Conservation (phyloP, 2,888 invertebrate species). For the Cataglyphis altisquamis region DNA sequence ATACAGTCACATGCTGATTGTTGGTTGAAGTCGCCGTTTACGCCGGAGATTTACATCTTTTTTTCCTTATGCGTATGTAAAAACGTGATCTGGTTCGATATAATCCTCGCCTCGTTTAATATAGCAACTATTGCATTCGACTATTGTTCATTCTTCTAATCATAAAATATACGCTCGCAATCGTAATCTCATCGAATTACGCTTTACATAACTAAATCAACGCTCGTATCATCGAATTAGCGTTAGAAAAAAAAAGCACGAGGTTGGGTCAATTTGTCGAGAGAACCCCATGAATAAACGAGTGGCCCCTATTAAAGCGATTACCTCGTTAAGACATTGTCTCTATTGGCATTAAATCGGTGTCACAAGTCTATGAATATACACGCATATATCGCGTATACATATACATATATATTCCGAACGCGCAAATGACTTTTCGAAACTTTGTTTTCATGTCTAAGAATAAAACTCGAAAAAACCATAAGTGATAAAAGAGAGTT, state of each 20-base stretch:
- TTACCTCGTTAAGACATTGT: constrained; percentile 83
- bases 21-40: constrained; percentile 77
- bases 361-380: constrained; percentile 69
- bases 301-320: constrained; percentile 80
- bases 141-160: not conserved
- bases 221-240: constrained; percentile 49
- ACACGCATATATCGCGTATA: not conserved
- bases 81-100: constrained; percentile 59
- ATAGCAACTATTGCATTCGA: constrained; percentile 46
- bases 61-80: not conserved
- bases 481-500: not conserved
- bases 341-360: constrained; percentile 79
- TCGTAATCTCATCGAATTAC: constrained; percentile 40
- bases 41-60: constrained; percentile 72
- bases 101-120: constrained; percentile 43
- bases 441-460: constrained; percentile 16
- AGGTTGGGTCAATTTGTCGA: constrained; percentile 62
- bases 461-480: not conserved
- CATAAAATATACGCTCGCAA: not conserved
- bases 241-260: constrained; percentile 61
- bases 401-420: constrained; percentile 31
- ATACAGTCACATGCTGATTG: constrained; percentile 78
- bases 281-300: constrained; percentile 68
- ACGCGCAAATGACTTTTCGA: constrained; percentile 58
- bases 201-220: constrained; percentile 42